These are phyloP conservation scores for Tinamus guttatus DNA, from an alignment of 2,113 vertebrate species.

Conservation along the genomic window DNA sequence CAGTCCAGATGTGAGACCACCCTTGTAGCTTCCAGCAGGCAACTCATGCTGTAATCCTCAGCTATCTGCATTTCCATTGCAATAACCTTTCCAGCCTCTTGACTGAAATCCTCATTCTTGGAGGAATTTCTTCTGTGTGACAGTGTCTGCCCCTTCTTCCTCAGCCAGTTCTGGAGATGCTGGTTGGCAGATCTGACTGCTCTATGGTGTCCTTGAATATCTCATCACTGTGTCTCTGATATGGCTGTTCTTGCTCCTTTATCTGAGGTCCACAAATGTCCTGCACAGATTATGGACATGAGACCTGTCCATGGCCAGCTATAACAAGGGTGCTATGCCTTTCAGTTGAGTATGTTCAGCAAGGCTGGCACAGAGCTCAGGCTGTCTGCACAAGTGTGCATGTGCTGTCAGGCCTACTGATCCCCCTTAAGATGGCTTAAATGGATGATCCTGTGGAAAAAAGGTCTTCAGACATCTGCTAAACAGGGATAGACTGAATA, in stretches of 20 bases:
- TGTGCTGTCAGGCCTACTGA: neutral
- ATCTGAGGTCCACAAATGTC: neutral
- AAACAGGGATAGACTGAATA: neutral
- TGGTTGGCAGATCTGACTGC: neutral
- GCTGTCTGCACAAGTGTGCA: no score
- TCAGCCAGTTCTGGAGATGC: neutral
- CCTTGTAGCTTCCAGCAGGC: neutral
- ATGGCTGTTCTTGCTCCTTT: neutral
- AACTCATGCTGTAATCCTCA: neutral
- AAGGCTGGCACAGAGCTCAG: neutral
- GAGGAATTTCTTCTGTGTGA: neutral
- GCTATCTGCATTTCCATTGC: neutral
- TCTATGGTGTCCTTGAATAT: neutral
- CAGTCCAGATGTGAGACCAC: slow-evolving; percentile 18
- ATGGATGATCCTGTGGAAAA: neutral
- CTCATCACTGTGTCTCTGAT: neutral
- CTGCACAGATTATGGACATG: neutral
- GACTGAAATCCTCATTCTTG: neutral
- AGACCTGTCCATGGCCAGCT: neutral
- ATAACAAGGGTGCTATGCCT: neutral
- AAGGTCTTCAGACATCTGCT: neutral
- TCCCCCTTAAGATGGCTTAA: neutral
- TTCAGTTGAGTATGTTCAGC: neutral
- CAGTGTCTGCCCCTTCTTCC: neutral
- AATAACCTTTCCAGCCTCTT: neutral